Conservation (phyloP, 2,797 vertebrate species). For the Premnoplex brunnescens region DNA sequence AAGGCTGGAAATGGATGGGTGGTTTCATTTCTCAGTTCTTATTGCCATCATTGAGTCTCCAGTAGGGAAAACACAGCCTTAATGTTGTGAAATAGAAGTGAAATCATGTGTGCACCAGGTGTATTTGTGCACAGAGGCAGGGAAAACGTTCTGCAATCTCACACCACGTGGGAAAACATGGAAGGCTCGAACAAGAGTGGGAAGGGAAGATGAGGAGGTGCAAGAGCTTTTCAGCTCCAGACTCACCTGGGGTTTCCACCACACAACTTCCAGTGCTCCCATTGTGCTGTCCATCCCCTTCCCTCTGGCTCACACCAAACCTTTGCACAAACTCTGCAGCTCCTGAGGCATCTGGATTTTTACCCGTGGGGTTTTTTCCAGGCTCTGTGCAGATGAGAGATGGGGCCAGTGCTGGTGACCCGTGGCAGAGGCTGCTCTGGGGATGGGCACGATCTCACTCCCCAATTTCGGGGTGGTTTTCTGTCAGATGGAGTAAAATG, state of each 20-base stretch:
- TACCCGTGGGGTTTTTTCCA: neutral
- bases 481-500: accelerated
- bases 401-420: accelerated
- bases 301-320: neutral
- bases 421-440: neutral
- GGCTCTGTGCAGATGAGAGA: neutral
- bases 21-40: neutral
- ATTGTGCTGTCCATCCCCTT: accelerated
- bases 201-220: neutral
- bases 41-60: neutral
- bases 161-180: accelerated
- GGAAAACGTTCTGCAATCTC: neutral
- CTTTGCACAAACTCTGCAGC: accelerated
- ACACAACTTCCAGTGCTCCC: accelerated
- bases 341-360: neutral
- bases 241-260: neutral
- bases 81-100: neutral
- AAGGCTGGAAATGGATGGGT: neutral
- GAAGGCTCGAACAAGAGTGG: neutral
- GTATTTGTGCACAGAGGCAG: accelerated
- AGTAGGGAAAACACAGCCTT: neutral
- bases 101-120: neutral
- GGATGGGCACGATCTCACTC: accelerated
- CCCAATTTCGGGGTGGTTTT: accelerated
- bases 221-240: accelerated